These are phyloP conservation scores for Harmothoe impar DNA, from an alignment of 2,888 invertebrate species.

Conservation along the genomic window DNA sequence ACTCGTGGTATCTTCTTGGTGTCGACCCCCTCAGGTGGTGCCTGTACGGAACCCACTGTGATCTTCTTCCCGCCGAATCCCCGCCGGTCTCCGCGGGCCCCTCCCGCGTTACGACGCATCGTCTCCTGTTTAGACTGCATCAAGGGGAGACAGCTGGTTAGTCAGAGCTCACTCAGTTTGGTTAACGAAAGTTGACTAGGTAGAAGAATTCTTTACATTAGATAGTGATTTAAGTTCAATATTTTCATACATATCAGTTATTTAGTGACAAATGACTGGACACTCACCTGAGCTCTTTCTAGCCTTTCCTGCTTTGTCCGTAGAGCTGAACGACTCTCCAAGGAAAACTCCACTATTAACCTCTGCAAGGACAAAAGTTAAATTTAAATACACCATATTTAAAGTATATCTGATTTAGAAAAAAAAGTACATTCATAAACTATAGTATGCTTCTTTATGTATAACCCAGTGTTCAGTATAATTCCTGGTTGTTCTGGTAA, in stretches of 20 bases:
- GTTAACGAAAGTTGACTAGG: too few relatives aligned
- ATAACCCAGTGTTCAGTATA: too few relatives aligned
- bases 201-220: too few relatives aligned
- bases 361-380: slow-evolving; percentile 74
- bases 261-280: too few relatives aligned
- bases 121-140: slow-evolving; percentile 35
- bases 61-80: neutral
- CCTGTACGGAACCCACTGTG: slow-evolving; percentile 17
- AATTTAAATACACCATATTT: neutral
- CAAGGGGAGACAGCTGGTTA: neutral
- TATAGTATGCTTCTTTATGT: too few relatives aligned
- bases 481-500: too few relatives aligned
- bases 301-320: slow-evolving; percentile 77
- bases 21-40: slow-evolving; percentile 41
- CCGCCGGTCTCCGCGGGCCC: neutral
- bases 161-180: too few relatives aligned
- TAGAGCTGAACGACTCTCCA: slow-evolving; percentile 80
- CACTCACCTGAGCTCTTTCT: slow-evolving; percentile 74
- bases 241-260: too few relatives aligned
- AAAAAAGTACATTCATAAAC: too few relatives aligned
- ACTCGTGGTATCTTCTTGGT: slow-evolving; percentile 27
- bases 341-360: slow-evolving; percentile 81
- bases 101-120: neutral
- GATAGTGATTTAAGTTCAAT: too few relatives aligned
- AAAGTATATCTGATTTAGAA: too few relatives aligned